These are phyloP conservation scores for Numenius arquata DNA, from an alignment of 2,113 vertebrate genomes.

Conservation along the genomic window DNA sequence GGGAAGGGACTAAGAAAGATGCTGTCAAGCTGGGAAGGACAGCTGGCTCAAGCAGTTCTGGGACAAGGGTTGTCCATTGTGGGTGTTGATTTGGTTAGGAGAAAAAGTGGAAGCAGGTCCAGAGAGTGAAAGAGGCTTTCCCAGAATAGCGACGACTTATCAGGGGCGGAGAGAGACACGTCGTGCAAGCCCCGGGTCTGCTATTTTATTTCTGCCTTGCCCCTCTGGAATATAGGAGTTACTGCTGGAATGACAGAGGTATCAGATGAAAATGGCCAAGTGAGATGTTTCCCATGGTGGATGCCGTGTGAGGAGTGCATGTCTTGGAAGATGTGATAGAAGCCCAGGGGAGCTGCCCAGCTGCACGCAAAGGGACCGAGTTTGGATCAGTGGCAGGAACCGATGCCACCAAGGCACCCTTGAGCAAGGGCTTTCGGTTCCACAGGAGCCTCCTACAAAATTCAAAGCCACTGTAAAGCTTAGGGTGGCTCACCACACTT, in stretches of 20 bases:
- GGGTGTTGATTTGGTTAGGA: neutral
- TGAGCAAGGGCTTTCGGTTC: accelerated
- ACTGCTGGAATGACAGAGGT: neutral
- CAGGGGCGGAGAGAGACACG: neutral
- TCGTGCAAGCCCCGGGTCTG: neutral
- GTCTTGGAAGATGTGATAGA: neutral
- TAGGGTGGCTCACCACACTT: neutral
- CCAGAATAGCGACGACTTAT: neutral
- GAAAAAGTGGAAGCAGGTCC: neutral
- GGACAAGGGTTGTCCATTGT: neutral
- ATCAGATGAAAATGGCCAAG: neutral
- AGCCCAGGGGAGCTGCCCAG: neutral
- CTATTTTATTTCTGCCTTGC: neutral
- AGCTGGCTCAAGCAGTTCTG: accelerated
- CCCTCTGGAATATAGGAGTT: neutral
- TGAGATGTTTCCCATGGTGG: accelerated
- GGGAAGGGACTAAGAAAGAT: neutral
- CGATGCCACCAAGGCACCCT: neutral
- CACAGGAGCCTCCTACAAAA: neutral
- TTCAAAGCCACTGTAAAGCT: accelerated
- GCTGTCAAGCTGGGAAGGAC: neutral
- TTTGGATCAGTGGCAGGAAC: accelerated
- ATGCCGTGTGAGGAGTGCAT: neutral
- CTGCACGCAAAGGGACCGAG: neutral
- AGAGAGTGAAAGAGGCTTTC: neutral